Conservation (phyloP, 1,140 invertebrate genomes). For the Ceratosolen solmsi region DNA sequence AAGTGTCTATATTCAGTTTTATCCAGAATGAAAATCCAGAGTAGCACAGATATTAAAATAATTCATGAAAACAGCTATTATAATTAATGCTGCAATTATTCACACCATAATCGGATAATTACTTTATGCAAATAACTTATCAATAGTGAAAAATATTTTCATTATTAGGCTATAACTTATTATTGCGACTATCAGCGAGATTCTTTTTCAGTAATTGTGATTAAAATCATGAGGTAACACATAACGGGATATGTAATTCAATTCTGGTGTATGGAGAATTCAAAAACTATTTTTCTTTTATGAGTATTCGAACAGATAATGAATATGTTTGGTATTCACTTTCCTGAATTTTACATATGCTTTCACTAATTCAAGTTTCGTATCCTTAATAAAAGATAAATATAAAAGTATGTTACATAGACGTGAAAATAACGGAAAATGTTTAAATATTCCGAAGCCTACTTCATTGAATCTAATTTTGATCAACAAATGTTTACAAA, state of each 20-base stretch:
- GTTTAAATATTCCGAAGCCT: too few relatives aligned
- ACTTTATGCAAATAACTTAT: conserved; percentile 8
- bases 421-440: too few relatives aligned
- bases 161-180: conserved; percentile 32
- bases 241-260: conserved; percentile 39
- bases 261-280: conserved; percentile 14
- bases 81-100: conserved; percentile 36
- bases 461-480: too few relatives aligned
- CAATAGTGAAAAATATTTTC: conserved; percentile 18
- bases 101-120: conserved; percentile 5
- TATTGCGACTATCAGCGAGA: background rate
- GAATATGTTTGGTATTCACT: too few relatives aligned
- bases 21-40: too few relatives aligned
- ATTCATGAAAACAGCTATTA: conserved; percentile 1
- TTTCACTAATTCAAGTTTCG: too few relatives aligned
- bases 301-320: background rate
- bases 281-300: background rate
- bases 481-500: too few relatives aligned
- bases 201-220: conserved; percentile 10
- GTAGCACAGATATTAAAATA: too few relatives aligned
- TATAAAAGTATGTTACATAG: too few relatives aligned
- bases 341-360: too few relatives aligned
- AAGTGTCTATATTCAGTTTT: too few relatives aligned
- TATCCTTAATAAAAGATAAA: too few relatives aligned
- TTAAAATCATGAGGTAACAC: conserved; percentile 27